Base-by-base conservation (phyloP, 2,888 invertebrate species). In the Macropis europaea region DNA sequence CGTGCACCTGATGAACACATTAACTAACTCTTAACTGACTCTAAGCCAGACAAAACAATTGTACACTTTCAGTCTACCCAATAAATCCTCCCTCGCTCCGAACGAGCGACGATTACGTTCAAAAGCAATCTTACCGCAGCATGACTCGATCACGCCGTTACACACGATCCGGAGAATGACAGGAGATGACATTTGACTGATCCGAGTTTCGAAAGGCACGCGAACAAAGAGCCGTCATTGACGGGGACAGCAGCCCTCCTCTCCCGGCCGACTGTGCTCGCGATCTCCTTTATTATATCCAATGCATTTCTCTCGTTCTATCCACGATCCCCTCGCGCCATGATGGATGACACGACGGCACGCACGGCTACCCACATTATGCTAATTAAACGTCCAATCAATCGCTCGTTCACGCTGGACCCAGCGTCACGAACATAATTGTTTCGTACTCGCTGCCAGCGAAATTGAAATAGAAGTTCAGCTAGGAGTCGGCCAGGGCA, bases 321-420 rank as follows among this genome's bases (percentile, higher is more conserved):
- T 32, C 24, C 57, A 50, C 50, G 50, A 53, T 62, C 60, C 45
- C 50, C 28, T 48, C 78, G 68, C 80, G 72, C 26, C 75, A 59
- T 84, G 86, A 86, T 84, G 77, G 79, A 86, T 84, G 80, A 80
- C 69, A 69, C 67, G 67, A 73, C 63, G 73, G 76, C 84, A 83
- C 77, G 84, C 82, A 81, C 76, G 67, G 69, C 63, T 62, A 64
- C 70, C 72, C 63, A 67, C 79, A 73, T 82, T 86, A 84, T 84
- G 82, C 77, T 85, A 84, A 86, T 84, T 84, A 78, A 79, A 83
- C 73, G 77, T 82, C 83, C 83, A 84, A 86, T 85, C 84, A 82
- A 77, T 75, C 73, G 59, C 70, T 77, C 75, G 75, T 82, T 82
- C 76, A 81, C 64, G 30, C 30, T 47, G 63, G 47, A n/a, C 54